These are phyloP conservation scores for Aphrophora alni DNA, from an alignment of 2,888 invertebrate genomes.

Conservation along the genomic window DNA sequence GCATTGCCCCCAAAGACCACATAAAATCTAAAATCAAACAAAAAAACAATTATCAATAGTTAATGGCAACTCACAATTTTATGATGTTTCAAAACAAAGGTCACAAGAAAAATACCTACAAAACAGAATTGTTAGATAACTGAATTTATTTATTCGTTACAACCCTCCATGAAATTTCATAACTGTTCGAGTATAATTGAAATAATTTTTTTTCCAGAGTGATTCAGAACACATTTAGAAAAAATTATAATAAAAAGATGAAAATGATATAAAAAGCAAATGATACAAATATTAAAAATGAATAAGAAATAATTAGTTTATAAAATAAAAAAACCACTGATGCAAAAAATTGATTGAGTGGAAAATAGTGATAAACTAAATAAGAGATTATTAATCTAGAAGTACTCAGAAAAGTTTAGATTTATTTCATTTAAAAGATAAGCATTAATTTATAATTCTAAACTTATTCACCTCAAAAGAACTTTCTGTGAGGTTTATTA, in stretches of 20 bases:
- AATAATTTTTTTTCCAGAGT: not conserved
- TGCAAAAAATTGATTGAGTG: too few species aligned
- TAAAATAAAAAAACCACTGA: not conserved
- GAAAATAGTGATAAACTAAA: not conserved
- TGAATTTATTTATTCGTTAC: conserved; percentile 7
- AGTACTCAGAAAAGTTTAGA: not conserved
- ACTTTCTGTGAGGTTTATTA: not conserved
- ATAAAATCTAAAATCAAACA: conserved; percentile 87
- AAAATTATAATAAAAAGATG: conserved; percentile 10
- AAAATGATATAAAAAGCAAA: not conserved
- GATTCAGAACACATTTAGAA: conserved; percentile 27
- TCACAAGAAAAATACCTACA: not conserved
- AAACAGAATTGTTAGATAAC: not conserved
- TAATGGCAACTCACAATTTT: conserved; percentile 6
- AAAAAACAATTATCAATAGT: conserved; percentile 41
- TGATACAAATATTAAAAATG: not conserved
- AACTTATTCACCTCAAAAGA: not conserved
- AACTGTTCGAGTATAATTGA: conserved; percentile 41
- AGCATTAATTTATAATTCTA: not conserved
- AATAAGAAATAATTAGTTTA: not conserved
- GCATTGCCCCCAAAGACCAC: conserved; percentile 98
- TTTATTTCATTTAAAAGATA: not conserved
- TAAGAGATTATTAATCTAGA: not conserved
- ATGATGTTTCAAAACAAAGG: not conserved
- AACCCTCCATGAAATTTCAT: conserved; percentile 55